Base-by-base conservation (phyloP, 2,797 vertebrate genomes). In the Spea hammondii region DNA sequence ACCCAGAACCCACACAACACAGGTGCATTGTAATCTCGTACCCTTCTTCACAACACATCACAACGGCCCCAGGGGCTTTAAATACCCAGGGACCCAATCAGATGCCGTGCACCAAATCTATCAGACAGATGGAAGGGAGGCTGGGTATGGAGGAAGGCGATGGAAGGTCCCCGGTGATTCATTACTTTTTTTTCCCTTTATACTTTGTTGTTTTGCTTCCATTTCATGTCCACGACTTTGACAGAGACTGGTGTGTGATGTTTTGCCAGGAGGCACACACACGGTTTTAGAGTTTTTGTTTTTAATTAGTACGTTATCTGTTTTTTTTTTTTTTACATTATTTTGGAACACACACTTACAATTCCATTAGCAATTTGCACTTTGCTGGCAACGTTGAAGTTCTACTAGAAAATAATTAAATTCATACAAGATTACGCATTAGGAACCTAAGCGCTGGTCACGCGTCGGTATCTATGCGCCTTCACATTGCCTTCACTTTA, bases 191-290 rank as follows among this genome's bases (percentile, higher is more conserved):
- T 57, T 13, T 57, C n/a, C n/a, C n/a, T 57, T 70, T 70, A 14
- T 53, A 49, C 50, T 71, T 71, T 71, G 69, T 71, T 72, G 54
- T 74, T 51, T 49, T 53, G 65, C 50, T 73, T 70, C 74, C 50
- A 64, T 72, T n/a, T n/a, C 51, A 60, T 62, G 65, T 48, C 54
- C 51, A 62, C 32, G 6, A 9, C 66, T 46, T 14, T 64, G 49
- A 53, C 77, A 62, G 9, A 14, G 71, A 13, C 14, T 11, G 46
- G 46, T 14, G 44, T 79, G 57, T 79, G 72, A 79, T 53, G 66
- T 60, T 46, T 46, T 80, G 78, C 78, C 72, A 80, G 77, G 17
- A 53, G 8, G 11, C 10, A 32, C 3, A 44, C 45, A 50, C 53
- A 13, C 46, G 32, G 48, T 6, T 9, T 32, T 32, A 3, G 32